Percentiles rank a stretch among this genome's conserved stretches.
Conservation (phyloP, 2,113 vertebrate species). For the Toxostoma redivivum region DNA sequence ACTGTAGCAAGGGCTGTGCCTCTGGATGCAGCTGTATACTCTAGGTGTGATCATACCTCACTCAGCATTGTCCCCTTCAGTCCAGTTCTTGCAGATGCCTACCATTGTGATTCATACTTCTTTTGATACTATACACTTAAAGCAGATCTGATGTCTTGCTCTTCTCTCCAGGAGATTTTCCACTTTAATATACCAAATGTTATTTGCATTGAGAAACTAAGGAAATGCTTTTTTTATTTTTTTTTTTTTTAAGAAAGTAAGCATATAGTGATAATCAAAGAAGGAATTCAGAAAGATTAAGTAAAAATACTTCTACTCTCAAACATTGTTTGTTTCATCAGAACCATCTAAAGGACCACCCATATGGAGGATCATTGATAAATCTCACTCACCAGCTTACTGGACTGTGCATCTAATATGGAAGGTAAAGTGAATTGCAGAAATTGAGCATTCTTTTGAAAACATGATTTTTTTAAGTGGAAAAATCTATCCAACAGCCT, state of each 20-base stretch:
- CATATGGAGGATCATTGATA: constrained; percentile 77
- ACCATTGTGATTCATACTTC: neutral
- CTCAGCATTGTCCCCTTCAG: neutral
- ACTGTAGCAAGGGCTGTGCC: neutral
- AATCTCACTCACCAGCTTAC: neutral
- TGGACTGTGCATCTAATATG: constrained; percentile 75
- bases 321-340: constrained; percentile 38
- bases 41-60: neutral
- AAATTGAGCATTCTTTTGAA: neutral
- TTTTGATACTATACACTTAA: neutral
- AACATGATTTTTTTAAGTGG: neutral
- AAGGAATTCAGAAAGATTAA: neutral
- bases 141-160: neutral
- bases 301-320: neutral
- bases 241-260: neutral
- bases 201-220: neutral
- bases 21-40: neutral
- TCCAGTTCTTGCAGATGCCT: neutral
- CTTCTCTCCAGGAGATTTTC: neutral
- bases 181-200: neutral
- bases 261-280: neutral
- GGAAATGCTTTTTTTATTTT: neutral
- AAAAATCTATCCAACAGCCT: neutral
- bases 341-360: constrained; percentile 79
- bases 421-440: constrained; percentile 79